Evolutionary conservation across 2,888 invertebrate genomes (phyloP), one percentile per base, ranked within the genome.

Genomic region (Drosophila testacea): DNA sequence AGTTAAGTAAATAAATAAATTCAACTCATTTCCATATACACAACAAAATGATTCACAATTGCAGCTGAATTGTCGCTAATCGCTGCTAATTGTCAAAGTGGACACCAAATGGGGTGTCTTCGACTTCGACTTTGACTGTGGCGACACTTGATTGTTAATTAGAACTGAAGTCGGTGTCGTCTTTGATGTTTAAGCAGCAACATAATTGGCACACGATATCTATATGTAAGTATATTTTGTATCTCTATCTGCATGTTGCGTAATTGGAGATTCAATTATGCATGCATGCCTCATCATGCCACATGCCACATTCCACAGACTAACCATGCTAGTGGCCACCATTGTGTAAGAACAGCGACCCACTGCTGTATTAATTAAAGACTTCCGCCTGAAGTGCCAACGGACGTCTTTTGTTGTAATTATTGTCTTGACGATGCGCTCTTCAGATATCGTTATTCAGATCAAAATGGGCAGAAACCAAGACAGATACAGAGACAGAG

Each of bases 231-330:
- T 13, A 9, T 66, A 47, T 27, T 22, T 30, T 42, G 42, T 47
- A 10, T 27, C 13, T 38, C 28, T 54, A 60, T 59, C 54, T 55
- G 66, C 52, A 59, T 63, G 69, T 83, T 88, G 83, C 86, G 69
- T 85, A 88, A 88, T 85, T 88, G 74, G 51, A 73, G 73, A 80
- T 75, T 85, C 81, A 83, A 83, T 83, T 83, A 88, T 75, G 75
- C 59, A 76, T 67, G 79, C 77, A 74, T 57, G 77, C 66, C 56
- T 11, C 71, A 56, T 44, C 39, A 42, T 34, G 27, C 39, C 61
- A 2, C 51, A 46, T 46, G 46, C 28, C 46, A 13, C 46, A 34
- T 50, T 6, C 48, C 34, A 34, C 16, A 9, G 16, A 7, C 54
- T 41, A 39, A 5, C 27, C 38, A 51, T 7, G 38, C 36, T 36